Percentiles rank a stretch among this genome's conserved stretches.
Evolutionary conservation across 2,797 vertebrate genomes (phyloP).

Genomic region (Pogonophryne albipinna): DNA sequence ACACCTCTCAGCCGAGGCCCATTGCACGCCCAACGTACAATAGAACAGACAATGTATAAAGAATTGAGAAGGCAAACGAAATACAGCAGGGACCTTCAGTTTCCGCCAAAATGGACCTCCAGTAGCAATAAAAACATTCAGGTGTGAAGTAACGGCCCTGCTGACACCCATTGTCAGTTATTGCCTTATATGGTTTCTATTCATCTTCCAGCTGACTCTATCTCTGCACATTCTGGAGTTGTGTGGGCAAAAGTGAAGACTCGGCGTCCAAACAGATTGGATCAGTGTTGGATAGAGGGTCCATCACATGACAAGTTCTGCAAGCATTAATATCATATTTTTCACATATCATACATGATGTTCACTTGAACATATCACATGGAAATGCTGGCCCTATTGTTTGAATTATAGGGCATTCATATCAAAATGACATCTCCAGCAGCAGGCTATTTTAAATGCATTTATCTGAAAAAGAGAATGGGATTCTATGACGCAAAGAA

Average conservation of each 20-base stretch:
- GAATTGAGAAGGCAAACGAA: slow-evolving; percentile 29
- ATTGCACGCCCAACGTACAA: slow-evolving; percentile 26
- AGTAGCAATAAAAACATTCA: slow-evolving; percentile 45
- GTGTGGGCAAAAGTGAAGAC: slow-evolving; percentile 26
- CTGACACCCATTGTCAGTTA: slow-evolving; percentile 25
- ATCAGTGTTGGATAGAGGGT: slow-evolving; percentile 2
- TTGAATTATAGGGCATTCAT: slow-evolving; percentile 15
- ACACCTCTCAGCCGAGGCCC: slow-evolving; percentile 12
- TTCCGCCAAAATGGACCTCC: slow-evolving; percentile 49
- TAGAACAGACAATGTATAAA: slow-evolving; percentile 32
- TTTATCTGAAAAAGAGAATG: background rate
- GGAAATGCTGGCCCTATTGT: slow-evolving; percentile 1
- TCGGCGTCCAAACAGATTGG: slow-evolving; percentile 1
- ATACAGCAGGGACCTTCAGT: slow-evolving; percentile 39
- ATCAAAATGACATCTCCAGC: slow-evolving; percentile 33
- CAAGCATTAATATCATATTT: background rate
- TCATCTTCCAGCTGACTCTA: slow-evolving; percentile 15
- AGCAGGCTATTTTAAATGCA: slow-evolving; percentile 18
- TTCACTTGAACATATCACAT: background rate
- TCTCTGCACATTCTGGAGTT: slow-evolving; percentile 7
- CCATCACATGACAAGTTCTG: slow-evolving; percentile 6
- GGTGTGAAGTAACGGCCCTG: slow-evolving; percentile 36
- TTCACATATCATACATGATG: background rate
- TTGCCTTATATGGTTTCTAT: slow-evolving; percentile 35
- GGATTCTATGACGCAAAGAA: background rate